A percentile compares a stretch with the other conserved stretches of the same genome.
Conservation (phyloP, 1,140 invertebrate species). For the Rhynchophorus ferrugineus region DNA sequence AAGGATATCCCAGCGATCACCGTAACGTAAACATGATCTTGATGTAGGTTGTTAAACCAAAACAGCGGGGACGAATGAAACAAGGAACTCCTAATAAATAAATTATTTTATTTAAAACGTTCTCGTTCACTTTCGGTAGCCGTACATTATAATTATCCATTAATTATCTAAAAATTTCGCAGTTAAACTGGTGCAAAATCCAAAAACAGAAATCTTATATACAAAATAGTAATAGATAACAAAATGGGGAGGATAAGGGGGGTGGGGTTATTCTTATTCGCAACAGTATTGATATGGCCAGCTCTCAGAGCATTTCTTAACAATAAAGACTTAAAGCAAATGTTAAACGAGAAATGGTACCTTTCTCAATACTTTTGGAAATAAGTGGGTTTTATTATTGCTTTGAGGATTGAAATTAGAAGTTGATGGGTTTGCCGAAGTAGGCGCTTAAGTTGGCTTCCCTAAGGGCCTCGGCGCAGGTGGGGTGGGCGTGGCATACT, state of each 20-base stretch:
- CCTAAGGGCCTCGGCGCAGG: constrained; percentile 92
- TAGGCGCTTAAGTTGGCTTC: constrained; percentile 96
- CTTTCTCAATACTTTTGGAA: constrained; percentile 6
- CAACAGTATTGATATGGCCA: background rate
- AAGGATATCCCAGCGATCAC: too few relatives aligned
- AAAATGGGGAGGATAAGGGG: background rate
- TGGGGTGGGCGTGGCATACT: constrained; percentile 99
- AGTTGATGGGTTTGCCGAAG: constrained; percentile 97
- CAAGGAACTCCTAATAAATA: too few relatives aligned
- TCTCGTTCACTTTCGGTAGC: background rate
- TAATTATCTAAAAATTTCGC: too few relatives aligned
- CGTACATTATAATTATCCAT: background rate
- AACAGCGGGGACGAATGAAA: too few relatives aligned
- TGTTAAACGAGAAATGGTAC: too few relatives aligned
- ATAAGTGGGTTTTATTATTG: constrained; percentile 5
- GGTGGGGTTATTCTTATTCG: background rate
- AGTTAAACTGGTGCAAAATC: too few relatives aligned
- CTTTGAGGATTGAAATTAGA: constrained; percentile 49
- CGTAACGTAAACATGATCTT: too few relatives aligned
- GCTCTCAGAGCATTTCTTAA: too few relatives aligned
- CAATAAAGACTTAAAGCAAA: too few relatives aligned
- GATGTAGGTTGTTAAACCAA: too few relatives aligned
- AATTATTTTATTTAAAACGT: background rate
- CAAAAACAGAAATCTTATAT: background rate
- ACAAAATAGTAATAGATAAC: background rate